A percentile compares a stretch with the other conserved stretches of the same genome.
Conservation (phyloP, 2,888 invertebrate genomes). For the Lasiommata megera region DNA sequence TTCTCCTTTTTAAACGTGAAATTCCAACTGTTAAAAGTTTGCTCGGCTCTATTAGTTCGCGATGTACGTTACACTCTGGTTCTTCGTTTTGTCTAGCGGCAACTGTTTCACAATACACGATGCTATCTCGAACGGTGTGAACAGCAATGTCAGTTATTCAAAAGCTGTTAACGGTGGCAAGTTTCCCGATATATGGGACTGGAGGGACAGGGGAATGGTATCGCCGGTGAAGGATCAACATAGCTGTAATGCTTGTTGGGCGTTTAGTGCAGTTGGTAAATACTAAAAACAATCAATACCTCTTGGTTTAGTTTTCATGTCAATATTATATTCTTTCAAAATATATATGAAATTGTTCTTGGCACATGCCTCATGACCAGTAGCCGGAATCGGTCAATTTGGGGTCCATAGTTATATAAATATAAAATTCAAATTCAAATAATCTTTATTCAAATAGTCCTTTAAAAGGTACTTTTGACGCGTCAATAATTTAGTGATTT, state of each 20-base stretch:
- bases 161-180: constrained; percentile 23
- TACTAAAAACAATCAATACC: too few species aligned
- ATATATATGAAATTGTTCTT: too few species aligned
- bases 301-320: too few species aligned
- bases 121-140: not conserved
- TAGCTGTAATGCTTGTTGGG: constrained; percentile 52
- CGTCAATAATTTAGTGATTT: too few species aligned
- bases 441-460: too few species aligned
- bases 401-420: too few species aligned
- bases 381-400: too few species aligned
- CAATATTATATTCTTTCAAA: too few species aligned
- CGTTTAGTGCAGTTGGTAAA: constrained; percentile 50
- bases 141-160: not conserved
- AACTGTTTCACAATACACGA: not conserved
- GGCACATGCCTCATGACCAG: too few species aligned
- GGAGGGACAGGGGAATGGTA: constrained; percentile 41
- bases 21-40: constrained; percentile 20
- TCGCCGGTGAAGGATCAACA: constrained; percentile 52
- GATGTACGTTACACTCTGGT: not conserved
- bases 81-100: not conserved
- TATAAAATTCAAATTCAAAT: too few species aligned
- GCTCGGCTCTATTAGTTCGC: constrained; percentile 8
- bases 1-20: constrained; percentile 33
- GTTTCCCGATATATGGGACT: constrained; percentile 42
- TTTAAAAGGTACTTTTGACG: too few species aligned